These are phyloP conservation scores for human DNA, from an alignment of 2,113 vertebrate species.

Conservation along the genomic window GRCh38 chr4:161672001-161672500, in stretches of 20 bases:
- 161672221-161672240: not conserved
- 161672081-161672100: not conserved
- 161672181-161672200: not conserved
- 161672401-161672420: not conserved
- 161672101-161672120: not conserved
- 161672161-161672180: not conserved
- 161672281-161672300: not conserved
- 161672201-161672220: not conserved
- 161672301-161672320: not conserved
- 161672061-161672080: not conserved
- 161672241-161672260: not conserved
- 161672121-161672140: not conserved
- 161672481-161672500: not conserved
- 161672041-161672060: constrained; percentile 45
- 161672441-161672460: not conserved
- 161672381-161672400: not conserved
- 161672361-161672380: not conserved
- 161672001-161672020: not conserved
- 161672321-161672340: not conserved
- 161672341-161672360: not conserved
- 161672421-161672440: not conserved
- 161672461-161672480: not conserved
- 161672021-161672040: constrained; percentile 53
- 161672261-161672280: not conserved
- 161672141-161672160: not conserved